phyloP scores from a whole-genome alignment of 2,888 invertebrate genomes.

The Archips xylosteana region DNA sequence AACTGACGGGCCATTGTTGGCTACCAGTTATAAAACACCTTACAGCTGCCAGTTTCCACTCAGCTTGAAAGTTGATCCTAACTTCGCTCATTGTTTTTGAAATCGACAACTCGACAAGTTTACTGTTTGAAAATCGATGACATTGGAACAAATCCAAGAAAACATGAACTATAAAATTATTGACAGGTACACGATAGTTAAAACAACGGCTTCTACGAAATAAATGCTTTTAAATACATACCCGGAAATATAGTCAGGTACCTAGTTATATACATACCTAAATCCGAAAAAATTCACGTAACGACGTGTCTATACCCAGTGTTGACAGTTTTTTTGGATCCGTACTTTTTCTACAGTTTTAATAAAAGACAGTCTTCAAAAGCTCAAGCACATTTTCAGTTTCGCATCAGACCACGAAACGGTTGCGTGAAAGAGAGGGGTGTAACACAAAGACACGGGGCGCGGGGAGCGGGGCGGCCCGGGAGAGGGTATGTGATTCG shows the following conservation, averaged over 20 bases:
- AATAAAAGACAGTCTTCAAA: constrained; percentile 53
- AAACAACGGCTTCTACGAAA: constrained; percentile 24
- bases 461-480: constrained; percentile 74
- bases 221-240: neutral
- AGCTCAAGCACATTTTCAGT: constrained; percentile 64
- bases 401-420: constrained; percentile 68
- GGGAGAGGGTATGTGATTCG: constrained; percentile 82
- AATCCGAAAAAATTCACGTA: constrained; percentile 11
- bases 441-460: constrained; percentile 74
- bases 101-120: constrained; percentile 41
- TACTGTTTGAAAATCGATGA: constrained; percentile 39
- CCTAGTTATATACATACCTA: neutral
- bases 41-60: constrained; percentile 51
- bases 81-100: constrained; percentile 42
- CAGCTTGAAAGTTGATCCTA: constrained; percentile 51
- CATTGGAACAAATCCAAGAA: constrained; percentile 40
- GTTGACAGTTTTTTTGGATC: neutral
- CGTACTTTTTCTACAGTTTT: constrained; percentile 13
- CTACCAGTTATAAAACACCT: constrained; percentile 61
- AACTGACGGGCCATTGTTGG: constrained; percentile 74
- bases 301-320: neutral
- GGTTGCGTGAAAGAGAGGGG: constrained; percentile 80
- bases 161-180: constrained; percentile 35
- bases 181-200: constrained; percentile 24
- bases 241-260: neutral